Percentiles rank a stretch among this genome's conserved stretches.
Conservation (phyloP, 1,140 invertebrate species). For the Ceratina japonica region DNA sequence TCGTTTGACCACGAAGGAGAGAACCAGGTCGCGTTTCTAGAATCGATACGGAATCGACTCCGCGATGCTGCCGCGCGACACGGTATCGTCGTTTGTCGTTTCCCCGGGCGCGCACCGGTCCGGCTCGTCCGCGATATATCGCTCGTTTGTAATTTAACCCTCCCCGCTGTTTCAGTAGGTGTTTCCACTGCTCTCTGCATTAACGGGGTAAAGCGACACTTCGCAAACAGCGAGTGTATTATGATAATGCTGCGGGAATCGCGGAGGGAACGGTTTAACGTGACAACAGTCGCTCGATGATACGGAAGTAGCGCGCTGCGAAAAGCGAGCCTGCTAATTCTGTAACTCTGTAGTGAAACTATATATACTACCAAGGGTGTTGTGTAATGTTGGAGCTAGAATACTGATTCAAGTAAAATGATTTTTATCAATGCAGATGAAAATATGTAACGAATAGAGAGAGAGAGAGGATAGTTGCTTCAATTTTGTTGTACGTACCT, state of each 20-base stretch:
- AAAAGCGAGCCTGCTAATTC: background rate
- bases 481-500: no score
- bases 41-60: conserved; percentile 21
- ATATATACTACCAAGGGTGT: background rate
- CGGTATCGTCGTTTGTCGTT: background rate
- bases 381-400: background rate
- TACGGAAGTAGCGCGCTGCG: background rate
- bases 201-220: conserved; percentile 25
- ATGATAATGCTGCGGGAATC: conserved; percentile 34
- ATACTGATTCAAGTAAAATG: no score
- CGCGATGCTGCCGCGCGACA: conserved; percentile 1
- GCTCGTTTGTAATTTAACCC: conserved; percentile 43
- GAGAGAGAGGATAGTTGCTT: no score
- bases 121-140: conserved; percentile 23
- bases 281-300: background rate
- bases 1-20: conserved; percentile 15
- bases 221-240: conserved; percentile 21
- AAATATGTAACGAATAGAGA: no score
- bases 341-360: no score
- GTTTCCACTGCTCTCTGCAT: conserved; percentile 11
- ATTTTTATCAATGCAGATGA: no score
- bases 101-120: background rate
- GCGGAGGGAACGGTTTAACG: background rate
- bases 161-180: conserved; percentile 20
- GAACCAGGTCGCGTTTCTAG: background rate